Evolutionary conservation across 2,113 vertebrate genomes (phyloP), one percentile per base, ranked within the genome.

Genomic region (Pseudorasbora parva): DNA sequence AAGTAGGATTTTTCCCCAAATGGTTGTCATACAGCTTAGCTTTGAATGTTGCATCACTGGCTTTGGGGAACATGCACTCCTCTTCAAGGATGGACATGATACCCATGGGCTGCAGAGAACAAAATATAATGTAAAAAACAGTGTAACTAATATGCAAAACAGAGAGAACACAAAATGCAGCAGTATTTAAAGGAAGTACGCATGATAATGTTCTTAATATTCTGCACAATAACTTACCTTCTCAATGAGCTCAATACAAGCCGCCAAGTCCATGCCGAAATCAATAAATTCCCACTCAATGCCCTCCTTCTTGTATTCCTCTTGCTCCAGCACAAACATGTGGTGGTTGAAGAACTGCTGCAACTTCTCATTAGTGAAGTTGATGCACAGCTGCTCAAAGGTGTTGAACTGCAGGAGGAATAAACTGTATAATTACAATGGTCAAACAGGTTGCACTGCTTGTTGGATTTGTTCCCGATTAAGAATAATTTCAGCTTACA

Each of bases 321-420:
- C 96, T 88, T 97, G 96, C 81, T 97, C 96, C 93, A 97, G 92
- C 82, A 97, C 95, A 85, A 94, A 94, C 0, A 96, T 96, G 92
- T 95, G 95, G 80, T 96, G 95, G 86, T 96, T 96, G 92, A 96
- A 96, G 72, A 96, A 96, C 94, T 96, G 95, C 90, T 96, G 95
- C 93, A 96, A 93, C 92, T 96, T 97, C 88, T 97, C 96, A 82
- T 97, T 97, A 88, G 95, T 96, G 91, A 96, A 96, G 88, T 96
- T 96, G 91, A 96, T 96, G 87, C 95, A 96, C 19, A 96, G 91
- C 91, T 96, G 96, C 82, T 97, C 96, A 89, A 97, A 90, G 85
- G 95, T 97, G 91, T 96, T 96, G 21, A 87, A 97, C 97, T 98
- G 54, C 12, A 82, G 23, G 33, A 77, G 60, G 78, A 76, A 85